These are phyloP conservation scores for Poecile atricapillus DNA, from an alignment of 2,113 vertebrate genomes.

Conservation along the genomic window DNA sequence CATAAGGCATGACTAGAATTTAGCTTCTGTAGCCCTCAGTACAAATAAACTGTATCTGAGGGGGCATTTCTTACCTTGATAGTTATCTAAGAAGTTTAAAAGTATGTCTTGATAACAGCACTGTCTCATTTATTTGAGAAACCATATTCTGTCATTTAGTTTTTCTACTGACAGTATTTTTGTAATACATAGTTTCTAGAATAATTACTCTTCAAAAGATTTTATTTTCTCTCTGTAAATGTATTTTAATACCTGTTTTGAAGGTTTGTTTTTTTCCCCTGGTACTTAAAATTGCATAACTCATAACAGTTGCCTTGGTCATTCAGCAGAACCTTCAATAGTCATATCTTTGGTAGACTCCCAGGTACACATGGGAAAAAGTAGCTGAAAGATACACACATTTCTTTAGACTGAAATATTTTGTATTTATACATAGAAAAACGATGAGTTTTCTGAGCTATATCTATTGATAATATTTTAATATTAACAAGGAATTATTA, in stretches of 20 bases:
- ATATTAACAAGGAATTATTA: background rate
- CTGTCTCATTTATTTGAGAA: background rate
- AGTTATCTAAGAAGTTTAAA: conserved; percentile 15
- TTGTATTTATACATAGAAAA: background rate
- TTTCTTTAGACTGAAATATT: background rate
- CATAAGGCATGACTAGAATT: conserved; percentile 28
- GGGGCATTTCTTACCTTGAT: background rate
- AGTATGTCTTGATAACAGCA: background rate
- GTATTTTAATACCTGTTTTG: background rate
- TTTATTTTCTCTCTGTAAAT: background rate
- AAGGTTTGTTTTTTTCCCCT: rapidly evolving
- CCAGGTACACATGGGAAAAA: background rate
- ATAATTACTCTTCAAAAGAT: background rate
- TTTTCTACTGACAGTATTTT: background rate
- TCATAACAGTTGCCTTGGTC: background rate
- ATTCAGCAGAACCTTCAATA: background rate
- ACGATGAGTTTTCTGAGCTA: rapidly evolving
- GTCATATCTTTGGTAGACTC: background rate
- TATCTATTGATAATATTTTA: background rate
- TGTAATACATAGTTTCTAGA: background rate
- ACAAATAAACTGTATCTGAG: background rate
- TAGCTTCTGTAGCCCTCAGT: conserved; percentile 11
- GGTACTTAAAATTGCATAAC: background rate
- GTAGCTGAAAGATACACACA: background rate
- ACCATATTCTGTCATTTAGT: background rate